Evolutionary conservation across 2,888 invertebrate species (phyloP).

Genomic region (Ennomos quercinarius): DNA sequence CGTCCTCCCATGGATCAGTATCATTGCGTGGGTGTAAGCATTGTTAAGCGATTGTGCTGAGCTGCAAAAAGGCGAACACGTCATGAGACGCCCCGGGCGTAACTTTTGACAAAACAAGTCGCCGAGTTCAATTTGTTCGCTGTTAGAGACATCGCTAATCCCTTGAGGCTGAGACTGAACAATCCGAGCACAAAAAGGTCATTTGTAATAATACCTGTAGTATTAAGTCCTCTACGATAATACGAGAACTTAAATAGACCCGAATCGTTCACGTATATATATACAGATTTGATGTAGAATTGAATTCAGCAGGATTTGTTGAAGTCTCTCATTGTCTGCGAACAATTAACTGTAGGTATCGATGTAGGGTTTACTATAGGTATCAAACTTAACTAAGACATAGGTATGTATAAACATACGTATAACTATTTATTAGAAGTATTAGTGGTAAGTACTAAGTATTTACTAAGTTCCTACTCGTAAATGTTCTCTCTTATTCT

Average conservation of each 20-base stretch:
- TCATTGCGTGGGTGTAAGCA: constrained; percentile 52
- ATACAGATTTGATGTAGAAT: constrained; percentile 20
- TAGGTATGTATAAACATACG: too few relatives aligned
- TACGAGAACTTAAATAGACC: constrained; percentile 26
- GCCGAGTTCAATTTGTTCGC: constrained; percentile 71
- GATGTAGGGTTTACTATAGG: not conserved
- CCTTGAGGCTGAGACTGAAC: constrained; percentile 51
- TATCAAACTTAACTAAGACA: not conserved
- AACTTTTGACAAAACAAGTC: constrained; percentile 62
- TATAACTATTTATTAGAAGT: too few relatives aligned
- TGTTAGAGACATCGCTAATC: constrained; percentile 71
- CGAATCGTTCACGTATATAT: constrained; percentile 11
- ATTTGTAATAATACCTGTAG: constrained; percentile 39
- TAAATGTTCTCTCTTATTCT: too few relatives aligned
- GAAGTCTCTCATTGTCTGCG: constrained; percentile 4
- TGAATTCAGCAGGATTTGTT: constrained; percentile 1
- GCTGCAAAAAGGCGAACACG: constrained; percentile 76
- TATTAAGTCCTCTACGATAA: not conserved
- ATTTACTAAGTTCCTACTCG: too few relatives aligned
- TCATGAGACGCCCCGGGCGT: constrained; percentile 68
- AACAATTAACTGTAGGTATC: constrained; percentile 6
- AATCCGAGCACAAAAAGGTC: constrained; percentile 62
- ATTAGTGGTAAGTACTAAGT: too few relatives aligned
- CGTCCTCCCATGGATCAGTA: constrained; percentile 29
- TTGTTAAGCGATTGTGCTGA: constrained; percentile 61